Evolutionary conservation across 2,888 invertebrate species (phyloP).

Genomic region (Plagodis pulveraria): DNA sequence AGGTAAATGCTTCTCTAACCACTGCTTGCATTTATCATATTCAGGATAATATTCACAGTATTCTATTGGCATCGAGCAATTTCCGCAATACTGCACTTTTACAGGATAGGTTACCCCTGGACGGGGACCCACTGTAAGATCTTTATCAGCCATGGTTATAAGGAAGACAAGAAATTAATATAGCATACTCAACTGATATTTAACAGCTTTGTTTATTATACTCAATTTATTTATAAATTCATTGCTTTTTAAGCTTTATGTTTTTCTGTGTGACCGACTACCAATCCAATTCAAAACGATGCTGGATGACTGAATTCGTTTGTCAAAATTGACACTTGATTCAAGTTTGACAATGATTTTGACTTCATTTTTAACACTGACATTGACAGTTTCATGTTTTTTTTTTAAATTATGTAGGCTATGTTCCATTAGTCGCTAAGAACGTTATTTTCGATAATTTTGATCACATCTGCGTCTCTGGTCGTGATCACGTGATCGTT

Average conservation of each 20-base stretch:
- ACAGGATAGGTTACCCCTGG: constrained; percentile 92
- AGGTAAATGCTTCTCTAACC: constrained; percentile 97
- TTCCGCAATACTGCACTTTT: constrained; percentile 95
- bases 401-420: no score
- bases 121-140: constrained; percentile 87
- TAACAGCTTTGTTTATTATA: constrained; percentile 13
- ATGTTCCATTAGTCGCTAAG: no score
- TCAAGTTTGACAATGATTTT: no score
- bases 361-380: no score
- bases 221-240: constrained; percentile 4
- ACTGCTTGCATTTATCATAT: constrained; percentile 98
- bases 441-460: no score
- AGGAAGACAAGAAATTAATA: constrained; percentile 35
- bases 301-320: no score
- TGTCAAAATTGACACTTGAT: no score
- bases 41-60: constrained; percentile 99
- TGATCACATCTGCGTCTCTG: no score
- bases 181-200: constrained; percentile 43
- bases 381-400: no score
- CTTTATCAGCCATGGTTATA: constrained; percentile 83
- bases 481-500: no score
- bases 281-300: no score
- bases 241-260: constrained; percentile 10
- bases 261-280: constrained; percentile 17
- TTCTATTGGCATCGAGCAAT: constrained; percentile 98